Conservation (phyloP, 2,888 invertebrate genomes). For the Conchocele bisecta region DNA sequence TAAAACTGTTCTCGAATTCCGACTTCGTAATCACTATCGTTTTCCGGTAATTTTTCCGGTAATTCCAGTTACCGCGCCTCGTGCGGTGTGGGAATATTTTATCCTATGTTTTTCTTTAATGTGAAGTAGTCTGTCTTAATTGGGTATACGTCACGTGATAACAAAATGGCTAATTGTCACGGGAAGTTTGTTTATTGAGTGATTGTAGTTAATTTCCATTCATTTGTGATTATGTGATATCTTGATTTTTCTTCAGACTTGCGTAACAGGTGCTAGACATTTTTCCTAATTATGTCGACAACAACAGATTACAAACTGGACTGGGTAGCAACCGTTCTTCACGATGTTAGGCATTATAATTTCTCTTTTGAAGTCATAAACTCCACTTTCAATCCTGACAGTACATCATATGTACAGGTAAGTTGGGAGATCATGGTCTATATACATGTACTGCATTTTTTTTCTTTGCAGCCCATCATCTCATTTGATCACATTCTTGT, state of each 20-base stretch:
- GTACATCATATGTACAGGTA: constrained; percentile 95
- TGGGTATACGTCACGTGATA: constrained; percentile 65
- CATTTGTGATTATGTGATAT: background rate
- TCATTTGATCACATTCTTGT: background rate
- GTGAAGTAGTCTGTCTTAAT: no score
- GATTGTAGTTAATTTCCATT: background rate
- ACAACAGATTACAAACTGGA: constrained; percentile 38
- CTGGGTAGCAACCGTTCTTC: constrained; percentile 90
- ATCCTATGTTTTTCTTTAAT: no score
- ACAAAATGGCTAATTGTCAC: constrained; percentile 48
- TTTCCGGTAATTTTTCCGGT: no score
- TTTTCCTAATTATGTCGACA: constrained; percentile 28
- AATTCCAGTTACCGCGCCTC: no score
- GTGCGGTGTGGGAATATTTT: no score
- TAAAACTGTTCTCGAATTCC: no score
- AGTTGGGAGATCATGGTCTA: constrained; percentile 73
- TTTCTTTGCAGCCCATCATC: background rate
- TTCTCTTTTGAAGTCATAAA: constrained; percentile 95
- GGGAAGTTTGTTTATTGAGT: background rate
- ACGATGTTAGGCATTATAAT: constrained; percentile 95
- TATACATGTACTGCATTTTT: no score
- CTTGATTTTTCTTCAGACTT: background rate
- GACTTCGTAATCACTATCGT: no score
- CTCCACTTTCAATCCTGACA: constrained; percentile 94
- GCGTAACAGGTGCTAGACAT: no score